Base-by-base conservation (phyloP, 2,797 vertebrate genomes). In the Phrynocephalus forsythii region DNA sequence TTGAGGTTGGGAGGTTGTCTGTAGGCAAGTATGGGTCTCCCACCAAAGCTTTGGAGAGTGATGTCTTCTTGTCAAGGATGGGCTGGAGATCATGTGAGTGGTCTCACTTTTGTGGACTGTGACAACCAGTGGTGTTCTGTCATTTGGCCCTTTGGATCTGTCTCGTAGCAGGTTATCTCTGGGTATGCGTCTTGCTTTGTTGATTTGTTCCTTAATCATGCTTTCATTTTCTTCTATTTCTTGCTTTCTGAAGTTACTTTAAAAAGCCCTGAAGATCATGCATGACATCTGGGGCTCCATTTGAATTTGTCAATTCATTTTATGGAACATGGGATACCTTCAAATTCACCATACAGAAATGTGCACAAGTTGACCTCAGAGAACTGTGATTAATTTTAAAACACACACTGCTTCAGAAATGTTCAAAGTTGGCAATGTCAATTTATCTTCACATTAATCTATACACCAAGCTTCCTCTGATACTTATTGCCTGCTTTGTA, bases 281-380 rank as follows among this genome's bases (percentile, higher is more conserved):
- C 1, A 88, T 91, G 50, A 82, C 9, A 77, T 87, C 73, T 88
- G 33, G 18, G 33, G 76, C 38, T 81, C 18, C 3, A 18, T 91
- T 89, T 86, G 33, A 88, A 2, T 85, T 84, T 88, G 60, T 79
- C 79, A 85, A 76, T 85, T 84, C 66, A 3, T 6, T 90, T 91
- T 22, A 79, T 78, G 68, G 0, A 9, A 20, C 79, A 92, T 87
- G 84, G 90, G 86, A 88, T 91, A 87, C 16, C 68, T 85, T n/a
- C 6, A 52, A 44, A 6, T 3, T 91, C 4, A 38, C 28, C 33
- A 72, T 90, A 78, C 8, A 84, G 24, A 38, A 83, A 56, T 66
- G 89, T 86, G 60, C 26, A 80, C 79, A 60, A 8, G 8, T 63
- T 85, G 79, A 33, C 20, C 79, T 1, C 10, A 6, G 84, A 48